Conservation (phyloP, 2,797 vertebrate species). For the Kryptolebias ocellatus region DNA sequence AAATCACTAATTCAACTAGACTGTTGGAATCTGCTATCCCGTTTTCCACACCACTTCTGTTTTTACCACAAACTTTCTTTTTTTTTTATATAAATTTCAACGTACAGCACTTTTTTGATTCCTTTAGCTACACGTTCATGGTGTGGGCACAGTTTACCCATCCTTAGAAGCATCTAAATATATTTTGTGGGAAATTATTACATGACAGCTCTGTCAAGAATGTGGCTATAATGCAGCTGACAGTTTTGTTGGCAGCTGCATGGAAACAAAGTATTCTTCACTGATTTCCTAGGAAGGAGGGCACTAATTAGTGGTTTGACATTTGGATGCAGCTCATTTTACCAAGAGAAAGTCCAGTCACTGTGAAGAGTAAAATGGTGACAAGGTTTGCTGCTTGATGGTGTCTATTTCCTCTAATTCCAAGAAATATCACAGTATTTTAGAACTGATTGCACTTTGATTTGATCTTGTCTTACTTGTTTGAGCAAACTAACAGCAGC, state of each 20-base stretch:
- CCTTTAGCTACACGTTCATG: constrained; percentile 33
- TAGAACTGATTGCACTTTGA: constrained; percentile 9
- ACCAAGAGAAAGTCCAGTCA: constrained; percentile 1
- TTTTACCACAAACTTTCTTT: constrained; percentile 24
- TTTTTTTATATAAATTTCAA: constrained; percentile 24
- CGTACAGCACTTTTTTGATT: not conserved
- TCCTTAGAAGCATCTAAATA: constrained; percentile 13
- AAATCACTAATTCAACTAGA: constrained; percentile 56
- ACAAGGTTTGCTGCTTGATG: not conserved
- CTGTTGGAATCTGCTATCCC: constrained; percentile 41
- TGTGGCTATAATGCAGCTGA: not conserved
- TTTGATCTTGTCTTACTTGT: not conserved
- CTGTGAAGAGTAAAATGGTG: not conserved
- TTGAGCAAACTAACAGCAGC: not conserved
- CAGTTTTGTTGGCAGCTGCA: not conserved
- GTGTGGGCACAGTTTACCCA: constrained; percentile 9
- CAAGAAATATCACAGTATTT: not conserved
- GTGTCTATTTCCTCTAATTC: not conserved
- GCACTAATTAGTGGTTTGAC: constrained; percentile 1
- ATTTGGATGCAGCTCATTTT: constrained; percentile 18
- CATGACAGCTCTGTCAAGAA: constrained; percentile 13
- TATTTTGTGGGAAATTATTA: constrained; percentile 20
- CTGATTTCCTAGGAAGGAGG: not conserved
- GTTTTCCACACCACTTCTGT: constrained; percentile 21
- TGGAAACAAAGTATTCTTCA: not conserved